Evolutionary conservation across 2,888 invertebrate species (phyloP), one percentile per base, ranked within the genome.

Genomic region (Thumatha senex): DNA sequence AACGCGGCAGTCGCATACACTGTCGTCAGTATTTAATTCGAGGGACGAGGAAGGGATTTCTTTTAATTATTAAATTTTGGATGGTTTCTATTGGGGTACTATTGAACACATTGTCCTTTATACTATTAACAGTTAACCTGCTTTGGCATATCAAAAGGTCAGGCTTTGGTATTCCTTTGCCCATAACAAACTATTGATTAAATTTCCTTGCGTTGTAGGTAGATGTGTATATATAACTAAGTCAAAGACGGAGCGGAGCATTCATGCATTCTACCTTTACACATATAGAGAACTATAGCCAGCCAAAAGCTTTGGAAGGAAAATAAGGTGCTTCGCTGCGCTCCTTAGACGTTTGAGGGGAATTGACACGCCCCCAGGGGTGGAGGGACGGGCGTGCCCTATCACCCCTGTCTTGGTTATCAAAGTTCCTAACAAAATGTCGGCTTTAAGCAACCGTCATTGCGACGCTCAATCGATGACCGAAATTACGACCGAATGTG

Each of bases 341-440:
- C 70, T 78, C 70, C 80, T 80, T 67, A 75, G 77, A 72, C 65
- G 41, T 48, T 68, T 60, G 71, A 72, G 70, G 67, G 67, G 70
- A 70, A 72, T 74, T 58, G 68, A 70, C 77, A 79, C 86, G 85
- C 86, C 88, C 82, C 72, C 59, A 54, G 57, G 60, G 61, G 34
- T 34, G 24, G n/a, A 34, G 53, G 50, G 63, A 49, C 59, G 79
- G 80, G 81, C 82, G 74, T 76, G 68, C 69, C 64, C 76, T 58
- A 66, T 76, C 76, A 76, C 73, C 67, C 74, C 72, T 81, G 81
- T 80, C 82, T 67, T 49, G 48, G 56, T 70, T 73, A 78, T 76
- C 78, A 78, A 67, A 71, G 67, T 71, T 71, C 63, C 72, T 53
- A 68, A 74, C 80, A 77, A 83, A 84, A 82, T 79, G 80, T 82